phyloP scores from a whole-genome alignment of 53 echinoderm and acorn worm genomes.

The Stichopus horrens region DNA sequence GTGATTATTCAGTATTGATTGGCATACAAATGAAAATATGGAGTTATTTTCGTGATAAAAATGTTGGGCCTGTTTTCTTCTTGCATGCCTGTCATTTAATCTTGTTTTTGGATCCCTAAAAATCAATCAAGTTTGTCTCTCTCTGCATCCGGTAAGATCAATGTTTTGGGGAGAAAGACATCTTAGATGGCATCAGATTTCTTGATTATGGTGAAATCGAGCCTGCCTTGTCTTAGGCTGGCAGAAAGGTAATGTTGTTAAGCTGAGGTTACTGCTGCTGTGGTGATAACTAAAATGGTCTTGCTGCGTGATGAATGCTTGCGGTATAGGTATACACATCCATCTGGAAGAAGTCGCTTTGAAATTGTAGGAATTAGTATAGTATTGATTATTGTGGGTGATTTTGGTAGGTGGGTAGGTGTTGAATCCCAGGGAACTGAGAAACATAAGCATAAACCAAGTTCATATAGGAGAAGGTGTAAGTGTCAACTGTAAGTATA shows the following conservation, averaged over 20 bases:
- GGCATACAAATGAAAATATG: slow-evolving; percentile 45
- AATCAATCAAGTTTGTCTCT: slow-evolving; percentile 41
- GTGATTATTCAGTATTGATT: slow-evolving; percentile 41
- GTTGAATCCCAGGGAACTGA: no score
- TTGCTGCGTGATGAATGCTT: neutral
- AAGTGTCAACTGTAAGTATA: no score
- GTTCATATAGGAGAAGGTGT: neutral
- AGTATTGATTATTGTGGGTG: slow-evolving; percentile 26
- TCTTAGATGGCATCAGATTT: slow-evolving; percentile 31
- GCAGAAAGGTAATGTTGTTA: slow-evolving; percentile 20
- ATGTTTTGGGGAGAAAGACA: slow-evolving; percentile 28
- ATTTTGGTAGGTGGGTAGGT: no score
- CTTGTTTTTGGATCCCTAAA: slow-evolving; percentile 10
- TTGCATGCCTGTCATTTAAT: slow-evolving; percentile 37
- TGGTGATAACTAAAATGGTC: neutral
- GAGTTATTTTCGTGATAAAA: neutral
- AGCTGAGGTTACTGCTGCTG: slow-evolving; percentile 22
- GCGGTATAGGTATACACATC: slow-evolving; percentile 11
- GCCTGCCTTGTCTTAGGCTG: slow-evolving; percentile 7
- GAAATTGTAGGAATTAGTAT: slow-evolving; percentile 42
- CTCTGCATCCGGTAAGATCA: slow-evolving; percentile 31
- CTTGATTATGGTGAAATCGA: slow-evolving; percentile 30
- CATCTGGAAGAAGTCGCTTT: neutral
- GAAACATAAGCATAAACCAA: neutral
- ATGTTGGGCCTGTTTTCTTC: slow-evolving; percentile 20